These are phyloP conservation scores for Coenonympha glycerion DNA, from an alignment of 2,888 invertebrate genomes.

Conservation along the genomic window DNA sequence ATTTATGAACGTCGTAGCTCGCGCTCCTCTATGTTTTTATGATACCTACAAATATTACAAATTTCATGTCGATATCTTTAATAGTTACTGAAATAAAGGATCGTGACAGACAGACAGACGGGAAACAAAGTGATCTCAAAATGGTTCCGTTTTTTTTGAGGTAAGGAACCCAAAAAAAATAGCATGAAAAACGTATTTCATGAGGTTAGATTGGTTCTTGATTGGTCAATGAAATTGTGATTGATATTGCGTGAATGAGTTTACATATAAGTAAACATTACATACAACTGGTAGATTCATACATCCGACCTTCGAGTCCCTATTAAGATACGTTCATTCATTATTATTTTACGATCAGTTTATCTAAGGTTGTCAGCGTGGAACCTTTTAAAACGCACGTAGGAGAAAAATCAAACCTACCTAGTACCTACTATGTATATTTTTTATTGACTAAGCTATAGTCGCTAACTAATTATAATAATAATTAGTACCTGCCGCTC, in stretches of 20 bases:
- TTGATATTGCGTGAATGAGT: background rate
- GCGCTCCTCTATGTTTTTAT: too few species aligned
- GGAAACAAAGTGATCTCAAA: too few species aligned
- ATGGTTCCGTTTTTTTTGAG: too few species aligned
- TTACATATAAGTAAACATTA: conserved; percentile 1
- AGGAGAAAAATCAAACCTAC: background rate
- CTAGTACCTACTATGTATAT: background rate
- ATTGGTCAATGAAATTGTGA: background rate
- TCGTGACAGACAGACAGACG: too few species aligned
- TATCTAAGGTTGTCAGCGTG: conserved; percentile 17
- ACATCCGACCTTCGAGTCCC: conserved; percentile 22
- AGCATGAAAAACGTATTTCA: background rate
- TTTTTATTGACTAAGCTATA: too few species aligned
- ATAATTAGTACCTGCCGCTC: too few species aligned
- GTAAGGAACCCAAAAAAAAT: too few species aligned
- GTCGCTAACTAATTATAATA: too few species aligned
- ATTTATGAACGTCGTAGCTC: too few species aligned
- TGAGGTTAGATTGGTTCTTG: background rate
- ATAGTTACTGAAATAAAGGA: too few species aligned
- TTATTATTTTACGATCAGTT: conserved; percentile 26
- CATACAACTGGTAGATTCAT: conserved; percentile 10
- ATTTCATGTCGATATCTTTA: too few species aligned
- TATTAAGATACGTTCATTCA: conserved; percentile 26
- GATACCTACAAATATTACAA: too few species aligned
- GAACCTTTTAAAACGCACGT: conserved; percentile 10